Evolutionary conservation across 1,140 invertebrate species (phyloP), one percentile per base, ranked within the genome.

Genomic region (Ctenoplectra terminalis): DNA sequence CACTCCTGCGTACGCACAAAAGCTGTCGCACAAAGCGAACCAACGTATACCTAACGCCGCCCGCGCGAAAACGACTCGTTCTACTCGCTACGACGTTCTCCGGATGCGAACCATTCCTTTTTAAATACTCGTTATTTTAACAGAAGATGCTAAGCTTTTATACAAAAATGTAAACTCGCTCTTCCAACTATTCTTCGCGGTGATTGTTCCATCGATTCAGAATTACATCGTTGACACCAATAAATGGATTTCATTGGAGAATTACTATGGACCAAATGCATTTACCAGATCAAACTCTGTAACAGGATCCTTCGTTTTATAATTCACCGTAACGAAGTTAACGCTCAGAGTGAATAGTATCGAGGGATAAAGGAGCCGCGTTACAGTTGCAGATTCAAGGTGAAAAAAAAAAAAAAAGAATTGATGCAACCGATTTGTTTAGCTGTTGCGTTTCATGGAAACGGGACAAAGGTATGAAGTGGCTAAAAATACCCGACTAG

Each of bases 91-190:
- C 52, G 9, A 29, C 20, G 7, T 8, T 40, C 63, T n/a, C 81
- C 88, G 83, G 72, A 86, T 81, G 81, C 75, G 56, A 71, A 82
- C 46, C 75, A 71, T 52, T 86, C 70, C 82, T 82, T 88, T 79
- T 69, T 66, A 76, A 73, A 75, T 77, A 70, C 87, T 91, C 89
- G 87, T 91, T 92, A 91, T 91, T 92, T 91, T 86, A 90, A 83
- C 84, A 80, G 83, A 80, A 87, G 87, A 81, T 81, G 78, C 37
- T 46, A 67, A 79, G 78, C 83, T 91, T 91, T 88, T 88, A 81
- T 86, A 88, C 80, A 83, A 88, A 90, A 90, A 87, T 90, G 75
- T 73, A 81, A 69, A 56, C 75, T 81, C 69, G 61, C 43, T n/a
- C 23, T 43, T 11, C 40, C 40, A 9, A 40, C 43, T 48, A 3